Percentiles rank a stretch among this genome's conserved stretches.
Evolutionary conservation across 2,797 vertebrate species (phyloP).

Genomic region (Pangasius mekongensis): DNA sequence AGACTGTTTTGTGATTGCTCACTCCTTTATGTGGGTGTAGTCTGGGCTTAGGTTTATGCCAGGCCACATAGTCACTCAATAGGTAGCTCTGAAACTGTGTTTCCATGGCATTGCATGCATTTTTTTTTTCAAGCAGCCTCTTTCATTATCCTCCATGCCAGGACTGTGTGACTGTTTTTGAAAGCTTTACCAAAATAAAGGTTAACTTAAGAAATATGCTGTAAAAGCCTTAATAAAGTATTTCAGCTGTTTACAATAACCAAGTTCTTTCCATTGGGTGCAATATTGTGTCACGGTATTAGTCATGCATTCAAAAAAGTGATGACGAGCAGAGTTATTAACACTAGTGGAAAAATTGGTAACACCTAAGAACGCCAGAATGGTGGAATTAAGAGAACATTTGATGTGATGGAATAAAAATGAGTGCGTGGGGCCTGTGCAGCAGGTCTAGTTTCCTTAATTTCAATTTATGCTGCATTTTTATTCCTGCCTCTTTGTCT

Average conservation of each 20-base stretch:
- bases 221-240: background rate
- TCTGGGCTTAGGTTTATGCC: conserved; percentile 6
- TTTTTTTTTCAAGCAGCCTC: background rate
- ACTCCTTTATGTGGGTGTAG: conserved; percentile 27
- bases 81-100: conserved; percentile 31
- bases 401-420: background rate
- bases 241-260: background rate
- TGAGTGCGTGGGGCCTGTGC: background rate
- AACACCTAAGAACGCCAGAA: background rate
- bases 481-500: background rate
- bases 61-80: conserved; percentile 22
- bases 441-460: background rate
- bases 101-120: conserved; percentile 29
- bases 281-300: background rate
- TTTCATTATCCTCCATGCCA: conserved; percentile 23
- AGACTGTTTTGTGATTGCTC: conserved; percentile 27
- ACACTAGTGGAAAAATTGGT: background rate
- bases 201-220: background rate
- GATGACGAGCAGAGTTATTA: background rate
- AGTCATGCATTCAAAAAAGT: background rate
- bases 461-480: conserved; percentile 4
- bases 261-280: background rate
- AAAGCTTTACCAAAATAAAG: conserved; percentile 6
- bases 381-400: background rate
- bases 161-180: background rate